Base-by-base conservation (phyloP, 2,888 invertebrate species). In the Zhengitettix transpicula region DNA sequence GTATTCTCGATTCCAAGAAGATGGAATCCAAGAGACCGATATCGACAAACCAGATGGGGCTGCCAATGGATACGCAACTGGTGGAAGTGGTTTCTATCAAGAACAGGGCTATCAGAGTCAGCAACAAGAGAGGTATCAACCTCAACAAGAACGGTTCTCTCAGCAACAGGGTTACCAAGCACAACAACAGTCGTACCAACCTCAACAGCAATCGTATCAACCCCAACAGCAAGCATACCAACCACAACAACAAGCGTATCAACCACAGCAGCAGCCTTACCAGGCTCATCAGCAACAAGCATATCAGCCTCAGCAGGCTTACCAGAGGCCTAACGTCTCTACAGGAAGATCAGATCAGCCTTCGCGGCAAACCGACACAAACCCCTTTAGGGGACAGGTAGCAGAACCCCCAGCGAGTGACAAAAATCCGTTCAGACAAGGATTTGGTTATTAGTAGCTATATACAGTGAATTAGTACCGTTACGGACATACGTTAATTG, bases 391-490 rank as follows among this genome's bases (percentile, higher is more conserved):
- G 68, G 75, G 78, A 69, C 74, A 71, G 71, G 74, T 78, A 69
- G 73, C 71, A 72, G 59, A 75, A 71, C 62, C 76, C 69, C 67
- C 65, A 12, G 64, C 61, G 57, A 68, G 76, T 59, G 79, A 81
- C 68, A 81, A 83, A 69, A 88, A 88, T 75, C 88, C 89, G 63
- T 89, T 89, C 77, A 83, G 89, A 72, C 87, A 87, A 81, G 87
- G 87, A 73, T 85, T 62, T 12, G 64, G 63, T 8, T 63, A 62
- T 14, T 65, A 64, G 28, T 28, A 28, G 28, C 28, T 28, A 28
- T 28, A 28, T 28, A 28, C 28, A 28, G 28, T 28, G 28, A 28
- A 28, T 28, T 28, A 28, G 28, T 28, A 2, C 7, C 28, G 28
- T 28, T 28, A 28, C 28, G 28, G 28, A 28, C 28, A 28, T 28